These are phyloP conservation scores for Darevskia mixta DNA, from an alignment of 2,797 vertebrate species.

Conservation along the genomic window DNA sequence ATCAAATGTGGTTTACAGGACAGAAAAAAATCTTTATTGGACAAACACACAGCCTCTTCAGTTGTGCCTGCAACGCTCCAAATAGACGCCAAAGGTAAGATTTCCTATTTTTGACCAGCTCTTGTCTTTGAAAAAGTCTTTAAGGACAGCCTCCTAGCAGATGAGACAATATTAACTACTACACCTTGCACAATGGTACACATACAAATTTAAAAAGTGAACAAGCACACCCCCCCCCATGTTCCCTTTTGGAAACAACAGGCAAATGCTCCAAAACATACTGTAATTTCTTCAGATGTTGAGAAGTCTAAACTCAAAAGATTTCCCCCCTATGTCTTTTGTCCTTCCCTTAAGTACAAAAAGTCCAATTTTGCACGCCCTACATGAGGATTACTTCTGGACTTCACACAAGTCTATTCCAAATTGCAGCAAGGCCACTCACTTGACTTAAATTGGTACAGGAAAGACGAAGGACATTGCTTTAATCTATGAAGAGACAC, in stretches of 20 bases:
- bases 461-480: slow-evolving; percentile 45
- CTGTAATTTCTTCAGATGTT: background rate
- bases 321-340: background rate
- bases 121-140: background rate
- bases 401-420: slow-evolving; percentile 12
- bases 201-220: background rate
- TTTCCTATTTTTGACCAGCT: background rate
- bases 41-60: background rate
- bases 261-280: background rate
- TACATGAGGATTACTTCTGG: background rate
- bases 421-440: background rate
- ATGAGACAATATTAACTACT: background rate
- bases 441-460: slow-evolving; percentile 24
- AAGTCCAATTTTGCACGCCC: slow-evolving; percentile 18
- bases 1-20: background rate
- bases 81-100: background rate
- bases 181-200: background rate
- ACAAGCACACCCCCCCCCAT: background rate
- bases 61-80: background rate
- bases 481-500: slow-evolving; percentile 45
- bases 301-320: background rate
- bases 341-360: background rate
- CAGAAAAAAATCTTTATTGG: background rate
- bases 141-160: background rate
- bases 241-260: background rate